A percentile compares a stretch with the other conserved stretches of the same genome.
Conservation (phyloP, 2,113 vertebrate genomes). For the Candoia aspera region DNA sequence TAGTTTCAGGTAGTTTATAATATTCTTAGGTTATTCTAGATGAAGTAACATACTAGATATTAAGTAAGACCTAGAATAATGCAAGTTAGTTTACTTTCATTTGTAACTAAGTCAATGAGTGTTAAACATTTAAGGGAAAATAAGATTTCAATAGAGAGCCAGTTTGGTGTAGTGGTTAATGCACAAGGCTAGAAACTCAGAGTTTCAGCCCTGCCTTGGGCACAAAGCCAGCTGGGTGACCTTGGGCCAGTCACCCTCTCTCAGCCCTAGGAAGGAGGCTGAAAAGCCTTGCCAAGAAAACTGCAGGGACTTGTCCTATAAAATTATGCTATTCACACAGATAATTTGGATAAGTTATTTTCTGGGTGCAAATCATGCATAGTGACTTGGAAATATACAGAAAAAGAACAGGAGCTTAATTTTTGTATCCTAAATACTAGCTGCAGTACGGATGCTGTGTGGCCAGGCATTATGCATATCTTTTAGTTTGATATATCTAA, state of each 20-base stretch:
- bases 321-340: accelerated
- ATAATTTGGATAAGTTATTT: neutral
- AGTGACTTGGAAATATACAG: neutral
- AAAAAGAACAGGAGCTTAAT: neutral
- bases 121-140: conserved; percentile 32
- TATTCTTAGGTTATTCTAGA: neutral
- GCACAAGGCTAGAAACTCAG: neutral
- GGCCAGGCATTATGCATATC: neutral
- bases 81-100: neutral
- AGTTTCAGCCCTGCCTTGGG: neutral
- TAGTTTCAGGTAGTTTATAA: neutral
- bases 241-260: neutral
- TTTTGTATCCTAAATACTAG: neutral
- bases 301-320: neutral
- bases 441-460: neutral
- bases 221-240: neutral
- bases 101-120: conserved; percentile 15
- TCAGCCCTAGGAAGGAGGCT: too few species aligned
- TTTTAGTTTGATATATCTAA: neutral
- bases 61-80: neutral
- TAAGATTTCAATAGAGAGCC: neutral
- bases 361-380: neutral
- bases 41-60: neutral
- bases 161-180: neutral
- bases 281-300: too few species aligned